phyloP scores from a whole-genome alignment of 2,113 vertebrate genomes.

The Tympanuchus pallidicinctus region DNA sequence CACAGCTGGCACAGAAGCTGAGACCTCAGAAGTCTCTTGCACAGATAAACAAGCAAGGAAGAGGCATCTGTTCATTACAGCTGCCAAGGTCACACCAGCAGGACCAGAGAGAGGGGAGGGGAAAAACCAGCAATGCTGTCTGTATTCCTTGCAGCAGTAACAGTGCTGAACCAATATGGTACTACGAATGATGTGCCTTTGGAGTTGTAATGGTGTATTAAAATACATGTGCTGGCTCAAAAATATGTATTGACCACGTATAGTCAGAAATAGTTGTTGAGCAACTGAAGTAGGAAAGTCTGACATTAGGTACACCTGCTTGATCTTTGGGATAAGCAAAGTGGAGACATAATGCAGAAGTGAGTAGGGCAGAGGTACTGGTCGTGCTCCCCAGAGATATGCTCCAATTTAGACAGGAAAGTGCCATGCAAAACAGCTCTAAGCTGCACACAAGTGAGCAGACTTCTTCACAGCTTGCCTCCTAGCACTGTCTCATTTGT shows the following conservation, averaged over 20 bases:
- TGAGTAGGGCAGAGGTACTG: neutral
- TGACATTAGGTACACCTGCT: neutral
- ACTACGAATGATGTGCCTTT: neutral
- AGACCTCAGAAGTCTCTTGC: slow-evolving; percentile 41
- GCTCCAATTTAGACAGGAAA: neutral
- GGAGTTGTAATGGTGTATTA: neutral
- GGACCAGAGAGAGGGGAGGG: slow-evolving; percentile 10
- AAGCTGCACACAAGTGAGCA: neutral
- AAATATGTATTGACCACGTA: neutral
- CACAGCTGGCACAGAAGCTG: slow-evolving; percentile 44
- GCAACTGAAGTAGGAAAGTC: neutral
- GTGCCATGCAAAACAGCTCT: neutral
- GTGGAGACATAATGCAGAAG: neutral
- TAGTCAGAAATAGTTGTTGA: neutral
- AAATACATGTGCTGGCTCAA: neutral
- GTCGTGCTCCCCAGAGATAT: neutral
- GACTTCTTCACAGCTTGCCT: slow-evolving; percentile 24
- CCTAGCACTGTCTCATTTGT: neutral
- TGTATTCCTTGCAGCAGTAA: neutral
- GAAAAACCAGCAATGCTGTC: neutral
- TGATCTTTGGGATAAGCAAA: neutral
- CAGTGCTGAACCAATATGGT: neutral
- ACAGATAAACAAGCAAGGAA: slow-evolving; percentile 52
- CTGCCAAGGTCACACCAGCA: slow-evolving; percentile 67
- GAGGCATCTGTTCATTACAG: slow-evolving; percentile 47